Percentiles rank a stretch among this genome's conserved stretches.
phyloP scores from a whole-genome alignment of 1,140 invertebrate genomes.

The Drosophila micromelanica region DNA sequence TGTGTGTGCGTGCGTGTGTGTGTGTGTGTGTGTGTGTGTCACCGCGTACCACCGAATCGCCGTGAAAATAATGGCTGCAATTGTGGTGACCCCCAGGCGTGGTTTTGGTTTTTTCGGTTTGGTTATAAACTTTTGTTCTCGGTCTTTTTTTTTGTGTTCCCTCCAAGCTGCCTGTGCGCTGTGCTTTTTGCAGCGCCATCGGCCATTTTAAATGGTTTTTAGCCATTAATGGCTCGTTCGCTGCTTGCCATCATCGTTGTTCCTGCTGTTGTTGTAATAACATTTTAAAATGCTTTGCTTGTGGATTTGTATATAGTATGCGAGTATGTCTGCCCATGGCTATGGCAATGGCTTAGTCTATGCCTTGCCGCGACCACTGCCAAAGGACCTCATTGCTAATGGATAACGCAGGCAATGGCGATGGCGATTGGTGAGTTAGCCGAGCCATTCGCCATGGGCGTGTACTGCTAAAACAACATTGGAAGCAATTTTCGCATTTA shows the following conservation, averaged over 20 bases:
- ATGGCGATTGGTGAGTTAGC: no score
- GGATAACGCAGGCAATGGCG: constrained; percentile 43
- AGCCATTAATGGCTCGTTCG: constrained; percentile 72
- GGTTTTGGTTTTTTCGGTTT: constrained; percentile 77
- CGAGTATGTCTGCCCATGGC: constrained; percentile 49
- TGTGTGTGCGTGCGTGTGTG: constrained; percentile 31
- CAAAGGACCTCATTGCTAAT: constrained; percentile 54
- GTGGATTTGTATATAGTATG: constrained; percentile 71
- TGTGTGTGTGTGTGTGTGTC: constrained; percentile 29
- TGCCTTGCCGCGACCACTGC: constrained; percentile 43
- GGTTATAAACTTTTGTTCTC: constrained; percentile 79
- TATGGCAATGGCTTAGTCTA: constrained; percentile 19
- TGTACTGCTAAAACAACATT: constrained; percentile 48
- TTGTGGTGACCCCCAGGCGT: constrained; percentile 80
- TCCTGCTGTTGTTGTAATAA: constrained; percentile 72
- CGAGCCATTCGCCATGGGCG: constrained; percentile 36
- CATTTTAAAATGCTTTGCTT: constrained; percentile 78
- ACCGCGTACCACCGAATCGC: constrained; percentile 55
- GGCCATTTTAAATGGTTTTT: constrained; percentile 81
- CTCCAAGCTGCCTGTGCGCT: constrained; percentile 30
- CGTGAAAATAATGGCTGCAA: constrained; percentile 81
- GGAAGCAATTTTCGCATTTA: constrained; percentile 63
- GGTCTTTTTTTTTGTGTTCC: constrained; percentile 36
- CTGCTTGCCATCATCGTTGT: constrained; percentile 29
- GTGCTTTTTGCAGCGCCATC: constrained; percentile 60